These are phyloP conservation scores for Copidosoma floridanum DNA, from an alignment of 1,140 invertebrate species.

Conservation along the genomic window DNA sequence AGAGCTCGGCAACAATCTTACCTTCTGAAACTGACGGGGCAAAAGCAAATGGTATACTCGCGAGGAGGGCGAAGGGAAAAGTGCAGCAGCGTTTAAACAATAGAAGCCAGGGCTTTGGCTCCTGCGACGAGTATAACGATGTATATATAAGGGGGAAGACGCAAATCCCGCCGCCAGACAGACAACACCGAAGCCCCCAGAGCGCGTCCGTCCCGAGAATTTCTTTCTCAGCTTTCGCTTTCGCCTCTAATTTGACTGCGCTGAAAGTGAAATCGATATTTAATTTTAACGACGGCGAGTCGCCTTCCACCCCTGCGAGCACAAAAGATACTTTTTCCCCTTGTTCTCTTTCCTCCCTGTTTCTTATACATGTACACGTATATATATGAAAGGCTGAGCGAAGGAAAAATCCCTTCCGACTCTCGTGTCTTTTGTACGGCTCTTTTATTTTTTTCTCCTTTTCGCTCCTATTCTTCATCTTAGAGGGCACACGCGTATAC, in stretches of 20 bases:
- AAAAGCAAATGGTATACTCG: too few species aligned
- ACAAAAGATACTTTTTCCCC: conserved; percentile 31
- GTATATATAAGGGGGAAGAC: too few species aligned
- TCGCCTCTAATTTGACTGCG: conserved; percentile 12
- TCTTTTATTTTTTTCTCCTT: conserved; percentile 28
- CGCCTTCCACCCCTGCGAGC: background rate
- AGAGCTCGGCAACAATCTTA: too few species aligned
- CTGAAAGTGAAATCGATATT: conserved; percentile 42
- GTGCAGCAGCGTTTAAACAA: background rate
- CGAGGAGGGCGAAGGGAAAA: background rate
- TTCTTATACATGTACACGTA: conserved; percentile 6
- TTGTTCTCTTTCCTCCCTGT: conserved; percentile 1
- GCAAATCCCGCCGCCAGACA: too few species aligned
- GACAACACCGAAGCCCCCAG: too few species aligned
- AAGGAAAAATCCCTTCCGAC: conserved; percentile 23
- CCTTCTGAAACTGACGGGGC: too few species aligned
- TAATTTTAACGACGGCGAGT: conserved; percentile 38
- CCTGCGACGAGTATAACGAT: background rate
- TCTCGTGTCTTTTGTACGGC: background rate
- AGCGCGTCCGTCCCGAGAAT: too few species aligned
- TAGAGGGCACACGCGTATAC: background rate
- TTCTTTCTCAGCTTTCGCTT: background rate
- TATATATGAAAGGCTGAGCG: background rate
- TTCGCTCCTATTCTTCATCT: conserved; percentile 14
- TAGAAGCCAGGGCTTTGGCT: too few species aligned